phyloP scores from a whole-genome alignment of 2,888 invertebrate genomes.

The Tromatobia lineatoria region DNA sequence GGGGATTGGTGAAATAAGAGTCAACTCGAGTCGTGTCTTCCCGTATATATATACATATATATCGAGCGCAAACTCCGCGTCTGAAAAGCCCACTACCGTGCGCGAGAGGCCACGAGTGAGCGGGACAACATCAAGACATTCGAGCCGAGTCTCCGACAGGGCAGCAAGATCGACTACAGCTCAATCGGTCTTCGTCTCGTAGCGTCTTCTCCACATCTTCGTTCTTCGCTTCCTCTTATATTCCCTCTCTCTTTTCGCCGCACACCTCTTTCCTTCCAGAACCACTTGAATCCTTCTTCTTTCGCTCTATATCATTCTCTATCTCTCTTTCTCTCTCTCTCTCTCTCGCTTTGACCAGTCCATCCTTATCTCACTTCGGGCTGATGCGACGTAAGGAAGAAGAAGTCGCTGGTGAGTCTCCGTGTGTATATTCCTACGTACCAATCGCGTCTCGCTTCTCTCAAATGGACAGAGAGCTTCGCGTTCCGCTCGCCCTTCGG shows the following conservation, averaged over 20 bases:
- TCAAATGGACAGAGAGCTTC: conserved; percentile 23
- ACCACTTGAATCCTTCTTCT: conserved; percentile 1
- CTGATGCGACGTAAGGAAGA: conserved; percentile 8
- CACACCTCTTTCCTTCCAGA: conserved; percentile 18
- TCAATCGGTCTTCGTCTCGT: conserved; percentile 84
- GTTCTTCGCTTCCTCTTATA: conserved; percentile 50
- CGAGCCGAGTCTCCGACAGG: conserved; percentile 81
- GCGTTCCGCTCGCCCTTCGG: conserved; percentile 57
- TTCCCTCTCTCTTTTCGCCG: conserved; percentile 45
- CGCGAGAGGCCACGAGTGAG: conserved; percentile 25
- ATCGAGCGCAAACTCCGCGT: conserved; percentile 54
- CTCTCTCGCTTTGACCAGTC: conserved; percentile 24
- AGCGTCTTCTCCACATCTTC: conserved; percentile 67
- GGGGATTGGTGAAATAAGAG: conserved; percentile 19
- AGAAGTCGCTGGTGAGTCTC: conserved; percentile 48
- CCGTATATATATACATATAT: conserved; percentile 31
- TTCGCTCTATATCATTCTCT: conserved; percentile 28
- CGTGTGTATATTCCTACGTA: conserved; percentile 34
- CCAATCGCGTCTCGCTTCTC: conserved; percentile 45
- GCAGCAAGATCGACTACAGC: conserved; percentile 84
- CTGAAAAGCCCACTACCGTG: conserved; percentile 35
- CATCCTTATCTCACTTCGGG: neutral
- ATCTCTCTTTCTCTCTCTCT: conserved; percentile 61
- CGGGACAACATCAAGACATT: conserved; percentile 82
- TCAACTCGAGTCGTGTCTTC: conserved; percentile 24